Conservation (phyloP, 2,888 invertebrate species). For the Ophion ventricosus region DNA sequence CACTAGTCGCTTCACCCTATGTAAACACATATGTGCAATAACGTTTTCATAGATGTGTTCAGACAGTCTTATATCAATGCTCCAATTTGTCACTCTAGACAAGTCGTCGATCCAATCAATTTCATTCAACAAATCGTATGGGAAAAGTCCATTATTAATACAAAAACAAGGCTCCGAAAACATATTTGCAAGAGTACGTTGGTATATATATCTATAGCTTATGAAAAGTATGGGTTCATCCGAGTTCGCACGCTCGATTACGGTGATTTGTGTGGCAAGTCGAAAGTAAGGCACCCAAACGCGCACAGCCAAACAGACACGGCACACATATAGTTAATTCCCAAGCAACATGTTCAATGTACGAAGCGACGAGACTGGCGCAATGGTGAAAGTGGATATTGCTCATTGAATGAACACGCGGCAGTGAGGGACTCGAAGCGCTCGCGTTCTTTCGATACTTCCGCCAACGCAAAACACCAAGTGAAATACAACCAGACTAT, state of each 20-base stretch:
- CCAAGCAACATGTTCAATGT: constrained; percentile 31
- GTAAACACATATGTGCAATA: background rate
- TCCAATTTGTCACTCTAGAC: background rate
- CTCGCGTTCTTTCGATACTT: constrained; percentile 59
- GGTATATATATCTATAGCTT: background rate
- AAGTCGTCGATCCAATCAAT: background rate
- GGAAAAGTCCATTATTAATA: no score
- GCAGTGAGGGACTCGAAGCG: constrained; percentile 24
- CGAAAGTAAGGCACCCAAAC: constrained; percentile 59
- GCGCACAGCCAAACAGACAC: background rate
- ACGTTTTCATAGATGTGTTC: no score
- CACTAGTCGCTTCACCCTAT: no score
- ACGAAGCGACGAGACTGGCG: constrained; percentile 37
- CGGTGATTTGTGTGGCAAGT: constrained; percentile 54
- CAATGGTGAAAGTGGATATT: constrained; percentile 68
- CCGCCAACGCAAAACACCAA: constrained; percentile 65
- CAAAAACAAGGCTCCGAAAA: background rate
- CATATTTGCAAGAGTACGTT: background rate
- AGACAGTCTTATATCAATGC: background rate
- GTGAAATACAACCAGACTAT: constrained; percentile 6
- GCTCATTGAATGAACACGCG: constrained; percentile 52
- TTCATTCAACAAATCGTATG: background rate
- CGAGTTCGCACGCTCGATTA: constrained; percentile 62
- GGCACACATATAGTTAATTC: background rate
- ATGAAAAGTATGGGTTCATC: constrained; percentile 38